A percentile compares a stretch with the other conserved stretches of the same genome.
phyloP scores from a whole-genome alignment of 2,888 invertebrate species.

The Drosophila kanekoi region DNA sequence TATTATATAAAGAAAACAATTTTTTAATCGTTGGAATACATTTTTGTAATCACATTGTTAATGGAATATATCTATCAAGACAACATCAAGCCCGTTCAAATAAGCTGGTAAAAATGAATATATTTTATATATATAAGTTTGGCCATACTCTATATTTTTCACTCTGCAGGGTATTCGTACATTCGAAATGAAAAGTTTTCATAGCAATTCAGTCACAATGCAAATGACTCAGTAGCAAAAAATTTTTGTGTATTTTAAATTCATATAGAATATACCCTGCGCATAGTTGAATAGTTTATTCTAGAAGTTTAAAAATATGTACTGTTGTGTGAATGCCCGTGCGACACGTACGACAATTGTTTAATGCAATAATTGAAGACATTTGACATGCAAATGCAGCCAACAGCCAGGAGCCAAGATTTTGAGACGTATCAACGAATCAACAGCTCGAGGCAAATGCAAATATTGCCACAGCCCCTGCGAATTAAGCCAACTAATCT shows the following conservation, averaged over 20 bases:
- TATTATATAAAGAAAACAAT: too few relatives aligned
- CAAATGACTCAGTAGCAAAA: slow-evolving; percentile 40
- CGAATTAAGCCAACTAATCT: slow-evolving; percentile 54
- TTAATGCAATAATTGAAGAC: slow-evolving; percentile 55
- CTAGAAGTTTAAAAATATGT: slow-evolving; percentile 5
- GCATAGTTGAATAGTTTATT: slow-evolving; percentile 12
- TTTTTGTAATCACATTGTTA: too few relatives aligned
- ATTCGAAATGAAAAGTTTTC: slow-evolving; percentile 28
- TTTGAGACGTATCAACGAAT: slow-evolving; percentile 24
- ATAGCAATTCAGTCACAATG: slow-evolving; percentile 39
- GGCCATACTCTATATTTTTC: neutral
- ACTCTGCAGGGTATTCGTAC: slow-evolving; percentile 15
- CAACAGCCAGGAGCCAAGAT: slow-evolving; percentile 10
- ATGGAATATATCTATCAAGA: too few relatives aligned
- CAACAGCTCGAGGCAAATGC: slow-evolving; percentile 40
- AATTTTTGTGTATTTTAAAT: slow-evolving; percentile 16
- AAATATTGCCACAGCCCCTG: slow-evolving; percentile 53
- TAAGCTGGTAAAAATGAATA: too few relatives aligned
- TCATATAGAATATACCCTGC: slow-evolving; percentile 17
- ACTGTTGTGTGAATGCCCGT: slow-evolving; percentile 1
- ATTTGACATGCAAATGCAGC: slow-evolving; percentile 50
- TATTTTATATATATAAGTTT: too few relatives aligned
- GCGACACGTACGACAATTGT: slow-evolving; percentile 40
- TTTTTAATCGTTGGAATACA: too few relatives aligned
- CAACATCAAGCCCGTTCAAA: too few relatives aligned